These are phyloP conservation scores for Caradrina clavipalpis DNA, from an alignment of 2,888 invertebrate genomes.

Conservation along the genomic window DNA sequence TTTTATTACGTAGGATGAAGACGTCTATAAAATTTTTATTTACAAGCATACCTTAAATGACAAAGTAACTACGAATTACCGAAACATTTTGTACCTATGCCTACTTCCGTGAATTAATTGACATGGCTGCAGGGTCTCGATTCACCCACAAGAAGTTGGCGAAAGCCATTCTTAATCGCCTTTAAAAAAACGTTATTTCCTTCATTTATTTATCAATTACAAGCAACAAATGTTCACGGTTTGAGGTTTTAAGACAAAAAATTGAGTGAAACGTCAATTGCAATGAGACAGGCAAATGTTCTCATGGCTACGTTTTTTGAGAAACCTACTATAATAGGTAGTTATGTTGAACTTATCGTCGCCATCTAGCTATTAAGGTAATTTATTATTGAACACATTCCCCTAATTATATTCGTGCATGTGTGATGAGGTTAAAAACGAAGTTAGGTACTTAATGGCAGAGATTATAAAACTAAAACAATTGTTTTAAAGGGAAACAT, in stretches of 20 bases:
- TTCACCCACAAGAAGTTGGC: conserved; percentile 17
- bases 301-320: conserved; percentile 75
- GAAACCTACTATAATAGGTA: conserved; percentile 68
- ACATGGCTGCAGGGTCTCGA: background rate
- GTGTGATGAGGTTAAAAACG: conserved; percentile 5
- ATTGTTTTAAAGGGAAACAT: conserved; percentile 20
- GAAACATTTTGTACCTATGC: too few species aligned
- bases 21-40: too few species aligned
- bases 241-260: conserved; percentile 74
- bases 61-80: too few species aligned
- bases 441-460: background rate
- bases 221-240: conserved; percentile 66
- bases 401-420: conserved; percentile 35
- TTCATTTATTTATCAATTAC: conserved; percentile 55
- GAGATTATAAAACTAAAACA: conserved; percentile 15
- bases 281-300: conserved; percentile 74
- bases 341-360: conserved; percentile 69
- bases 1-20: too few species aligned
- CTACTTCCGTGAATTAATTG: background rate
- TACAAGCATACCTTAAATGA: too few species aligned
- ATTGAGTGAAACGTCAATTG: conserved; percentile 75
- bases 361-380: conserved; percentile 60
- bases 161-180: conserved; percentile 31
- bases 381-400: conserved; percentile 56
- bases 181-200: conserved; percentile 34